These are phyloP conservation scores for Dioctria linearis DNA, from an alignment of 2,888 invertebrate genomes.

Conservation along the genomic window DNA sequence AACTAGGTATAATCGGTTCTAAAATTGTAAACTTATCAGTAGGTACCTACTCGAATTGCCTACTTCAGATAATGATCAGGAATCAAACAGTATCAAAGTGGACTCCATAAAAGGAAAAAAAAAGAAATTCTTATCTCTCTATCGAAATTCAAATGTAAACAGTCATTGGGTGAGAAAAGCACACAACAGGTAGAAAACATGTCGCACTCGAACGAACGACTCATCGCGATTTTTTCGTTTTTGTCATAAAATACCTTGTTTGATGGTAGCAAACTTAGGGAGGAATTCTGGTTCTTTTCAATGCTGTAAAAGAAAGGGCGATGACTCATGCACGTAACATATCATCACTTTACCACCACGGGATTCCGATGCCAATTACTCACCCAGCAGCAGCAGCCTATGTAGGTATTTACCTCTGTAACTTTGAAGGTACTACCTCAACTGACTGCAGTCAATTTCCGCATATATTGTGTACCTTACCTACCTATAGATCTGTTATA, in stretches of 20 bases:
- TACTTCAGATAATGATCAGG: background rate
- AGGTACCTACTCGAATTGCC: background rate
- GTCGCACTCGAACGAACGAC: slow-evolving; percentile 9
- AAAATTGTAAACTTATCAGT: slow-evolving; percentile 16
- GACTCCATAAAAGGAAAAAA: slow-evolving; percentile 28
- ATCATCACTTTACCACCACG: slow-evolving; percentile 14
- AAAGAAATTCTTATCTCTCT: background rate
- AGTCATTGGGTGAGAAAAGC: slow-evolving; percentile 34
- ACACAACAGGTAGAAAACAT: slow-evolving; percentile 36
- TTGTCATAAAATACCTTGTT: slow-evolving; percentile 2
- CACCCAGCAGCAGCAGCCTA: slow-evolving; percentile 16
- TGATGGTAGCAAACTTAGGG: background rate
- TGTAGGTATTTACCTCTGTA: background rate
- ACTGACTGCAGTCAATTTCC: slow-evolving; percentile 39
- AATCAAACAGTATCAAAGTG: slow-evolving; percentile 18
- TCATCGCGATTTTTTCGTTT: slow-evolving; percentile 15
- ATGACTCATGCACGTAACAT: slow-evolving; percentile 36
- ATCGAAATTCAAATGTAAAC: slow-evolving; percentile 39
- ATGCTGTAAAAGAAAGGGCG: slow-evolving; percentile 30
- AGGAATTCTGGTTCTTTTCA: background rate
- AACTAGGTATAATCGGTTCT: background rate
- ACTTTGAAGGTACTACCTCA: background rate
- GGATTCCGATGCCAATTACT: slow-evolving; percentile 42
- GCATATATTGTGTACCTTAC: slow-evolving; percentile 9
- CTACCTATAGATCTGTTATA: background rate